Conservation (phyloP, 2,888 invertebrate species). For the Boloria selene region DNA sequence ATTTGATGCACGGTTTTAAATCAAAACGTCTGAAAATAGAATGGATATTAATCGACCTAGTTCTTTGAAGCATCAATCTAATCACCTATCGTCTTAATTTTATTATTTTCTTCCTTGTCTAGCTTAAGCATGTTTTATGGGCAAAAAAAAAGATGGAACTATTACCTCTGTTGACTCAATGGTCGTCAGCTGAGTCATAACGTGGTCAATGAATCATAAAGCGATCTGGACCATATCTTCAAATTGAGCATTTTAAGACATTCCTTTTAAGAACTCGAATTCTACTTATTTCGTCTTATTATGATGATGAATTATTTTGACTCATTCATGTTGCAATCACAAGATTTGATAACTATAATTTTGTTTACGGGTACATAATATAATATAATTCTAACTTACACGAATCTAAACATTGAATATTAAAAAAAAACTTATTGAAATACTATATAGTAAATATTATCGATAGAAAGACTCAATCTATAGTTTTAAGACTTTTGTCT, state of each 20-base stretch:
- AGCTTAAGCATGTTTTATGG: conserved; percentile 11
- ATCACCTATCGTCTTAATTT: conserved; percentile 26
- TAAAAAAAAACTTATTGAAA: no score
- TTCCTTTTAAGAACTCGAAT: conserved; percentile 3
- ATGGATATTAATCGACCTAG: conserved; percentile 43
- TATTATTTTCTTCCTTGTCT: conserved; percentile 31
- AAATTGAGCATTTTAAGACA: conserved; percentile 35
- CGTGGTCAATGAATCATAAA: conserved; percentile 67
- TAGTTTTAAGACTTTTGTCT: no score
- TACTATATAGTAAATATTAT: no score
- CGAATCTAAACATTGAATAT: no score
- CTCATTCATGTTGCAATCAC: no score
- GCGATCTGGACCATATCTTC: conserved; percentile 39
- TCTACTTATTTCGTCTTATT: background rate
- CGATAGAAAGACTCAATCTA: no score
- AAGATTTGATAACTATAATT: no score
- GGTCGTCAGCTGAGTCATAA: conserved; percentile 52
- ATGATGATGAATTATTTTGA: no score
- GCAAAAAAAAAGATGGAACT: conserved; percentile 36
- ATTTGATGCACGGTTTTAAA: conserved; percentile 26
- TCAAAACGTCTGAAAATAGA: conserved; percentile 42
- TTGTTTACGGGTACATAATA: no score
- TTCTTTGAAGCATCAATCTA: conserved; percentile 32
- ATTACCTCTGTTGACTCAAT: conserved; percentile 42
- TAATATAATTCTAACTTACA: no score